Evolutionary conservation across 2,888 invertebrate species (phyloP).

Genomic region (Micropterix aruncella): DNA sequence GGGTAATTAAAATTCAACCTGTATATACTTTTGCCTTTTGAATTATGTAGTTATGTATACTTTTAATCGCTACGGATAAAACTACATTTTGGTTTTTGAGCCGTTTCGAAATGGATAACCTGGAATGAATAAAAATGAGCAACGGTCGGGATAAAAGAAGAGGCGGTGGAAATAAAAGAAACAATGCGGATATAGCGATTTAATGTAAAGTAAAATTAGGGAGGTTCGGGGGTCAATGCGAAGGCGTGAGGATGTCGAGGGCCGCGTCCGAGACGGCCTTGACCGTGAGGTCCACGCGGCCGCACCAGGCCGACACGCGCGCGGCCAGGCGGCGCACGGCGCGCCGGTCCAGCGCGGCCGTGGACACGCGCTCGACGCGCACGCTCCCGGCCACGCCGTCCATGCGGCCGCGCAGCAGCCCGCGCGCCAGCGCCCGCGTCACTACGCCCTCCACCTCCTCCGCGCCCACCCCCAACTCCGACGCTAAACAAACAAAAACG

Average conservation of each 20-base stretch:
- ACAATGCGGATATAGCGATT: too few relatives aligned
- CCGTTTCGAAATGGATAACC: too few relatives aligned
- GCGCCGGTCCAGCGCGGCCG: constrained; percentile 23
- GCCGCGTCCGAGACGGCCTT: constrained; percentile 19
- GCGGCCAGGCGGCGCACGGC: constrained; percentile 24
- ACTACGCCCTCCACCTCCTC: constrained; percentile 89
- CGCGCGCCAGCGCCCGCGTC: constrained; percentile 95
- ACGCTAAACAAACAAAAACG: too few relatives aligned
- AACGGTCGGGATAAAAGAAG: too few relatives aligned
- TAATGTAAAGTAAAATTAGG: too few relatives aligned
- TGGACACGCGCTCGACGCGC: constrained; percentile 24
- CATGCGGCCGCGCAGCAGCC: constrained; percentile 85
- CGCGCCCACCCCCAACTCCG: constrained; percentile 67
- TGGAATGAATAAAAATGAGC: too few relatives aligned
- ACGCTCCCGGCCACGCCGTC: constrained; percentile 32
- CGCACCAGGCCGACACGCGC: constrained; percentile 25
- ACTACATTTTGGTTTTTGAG: too few relatives aligned
- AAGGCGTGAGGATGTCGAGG: constrained; percentile 22
- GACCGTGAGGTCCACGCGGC: constrained; percentile 21
- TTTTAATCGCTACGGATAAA: too few relatives aligned
- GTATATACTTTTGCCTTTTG: too few relatives aligned
- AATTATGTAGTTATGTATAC: too few relatives aligned
- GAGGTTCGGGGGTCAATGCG: neutral
- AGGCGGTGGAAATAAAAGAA: too few relatives aligned
- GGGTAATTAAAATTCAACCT: too few relatives aligned